Evolutionary conservation across 2,113 vertebrate species (phyloP).

Genomic region (Phodopus roborovskii): DNA sequence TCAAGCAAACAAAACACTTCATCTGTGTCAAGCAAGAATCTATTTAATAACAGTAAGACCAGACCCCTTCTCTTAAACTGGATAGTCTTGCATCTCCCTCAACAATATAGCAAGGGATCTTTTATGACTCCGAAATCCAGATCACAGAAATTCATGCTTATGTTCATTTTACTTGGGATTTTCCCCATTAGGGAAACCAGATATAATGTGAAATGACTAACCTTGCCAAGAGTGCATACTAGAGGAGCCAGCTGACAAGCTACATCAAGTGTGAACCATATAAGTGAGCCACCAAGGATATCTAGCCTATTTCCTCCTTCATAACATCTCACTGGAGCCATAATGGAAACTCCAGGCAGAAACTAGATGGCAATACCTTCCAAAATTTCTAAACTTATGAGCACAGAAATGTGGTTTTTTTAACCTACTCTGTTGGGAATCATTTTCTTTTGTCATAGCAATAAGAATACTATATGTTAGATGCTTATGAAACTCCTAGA

Average conservation of each 20-base stretch:
- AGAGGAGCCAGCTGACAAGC: not conserved
- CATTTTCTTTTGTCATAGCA: slow-evolving; percentile 18
- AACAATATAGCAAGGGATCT: not conserved
- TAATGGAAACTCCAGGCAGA: not conserved
- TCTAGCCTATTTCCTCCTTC: not conserved
- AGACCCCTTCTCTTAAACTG: not conserved
- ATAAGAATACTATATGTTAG: not conserved
- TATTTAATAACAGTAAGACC: not conserved
- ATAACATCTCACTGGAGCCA: not conserved
- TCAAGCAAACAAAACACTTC: not conserved
- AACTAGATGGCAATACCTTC: not conserved
- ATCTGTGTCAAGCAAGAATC: not conserved
- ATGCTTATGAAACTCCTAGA: not conserved
- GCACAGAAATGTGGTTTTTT: slow-evolving; percentile 3
- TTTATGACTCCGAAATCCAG: not conserved
- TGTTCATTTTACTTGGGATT: not conserved
- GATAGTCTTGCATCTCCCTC: not conserved
- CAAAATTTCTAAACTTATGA: not conserved
- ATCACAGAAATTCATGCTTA: not conserved
- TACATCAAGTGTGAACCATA: not conserved
- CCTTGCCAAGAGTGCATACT: not conserved
- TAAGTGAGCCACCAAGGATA: not conserved
- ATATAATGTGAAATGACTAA: not conserved
- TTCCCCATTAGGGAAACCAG: not conserved
- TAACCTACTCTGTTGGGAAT: not conserved